phyloP scores from a whole-genome alignment of 2,113 vertebrate genomes.

The Syngnathus typhle region DNA sequence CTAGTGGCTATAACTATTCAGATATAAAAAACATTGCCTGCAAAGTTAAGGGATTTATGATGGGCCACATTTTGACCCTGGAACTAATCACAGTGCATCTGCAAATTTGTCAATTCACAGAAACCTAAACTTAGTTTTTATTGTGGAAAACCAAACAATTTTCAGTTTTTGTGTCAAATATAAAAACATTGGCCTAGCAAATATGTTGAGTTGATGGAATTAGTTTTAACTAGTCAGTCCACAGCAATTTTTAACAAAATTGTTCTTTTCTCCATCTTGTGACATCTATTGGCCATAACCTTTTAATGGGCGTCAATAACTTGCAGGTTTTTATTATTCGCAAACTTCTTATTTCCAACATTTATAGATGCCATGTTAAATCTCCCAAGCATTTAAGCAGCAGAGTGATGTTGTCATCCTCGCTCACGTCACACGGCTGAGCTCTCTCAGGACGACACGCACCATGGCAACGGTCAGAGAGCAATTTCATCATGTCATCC shows the following conservation, averaged over 20 bases:
- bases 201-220: not conserved
- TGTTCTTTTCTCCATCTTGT: not conserved
- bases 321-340: not conserved
- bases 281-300: not conserved
- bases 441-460: constrained; percentile 36
- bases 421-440: constrained; percentile 52
- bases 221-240: not conserved
- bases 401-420: constrained; percentile 18
- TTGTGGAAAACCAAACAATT: not conserved
- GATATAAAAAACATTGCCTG: no score
- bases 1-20: no score
- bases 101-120: no score
- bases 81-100: no score
- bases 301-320: not conserved
- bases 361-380: not conserved
- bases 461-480: constrained; percentile 58
- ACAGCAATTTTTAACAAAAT: not conserved
- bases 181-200: not conserved
- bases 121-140: no score
- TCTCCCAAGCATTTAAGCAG: constrained; percentile 1
- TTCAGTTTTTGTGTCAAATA: not conserved
- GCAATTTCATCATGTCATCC: constrained; percentile 60
- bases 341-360: not conserved
- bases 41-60: no score
- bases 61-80: no score